A percentile compares a stretch with the other conserved stretches of the same genome.
phyloP scores from a whole-genome alignment of 2,888 invertebrate species.

The Linyphia triangularis region DNA sequence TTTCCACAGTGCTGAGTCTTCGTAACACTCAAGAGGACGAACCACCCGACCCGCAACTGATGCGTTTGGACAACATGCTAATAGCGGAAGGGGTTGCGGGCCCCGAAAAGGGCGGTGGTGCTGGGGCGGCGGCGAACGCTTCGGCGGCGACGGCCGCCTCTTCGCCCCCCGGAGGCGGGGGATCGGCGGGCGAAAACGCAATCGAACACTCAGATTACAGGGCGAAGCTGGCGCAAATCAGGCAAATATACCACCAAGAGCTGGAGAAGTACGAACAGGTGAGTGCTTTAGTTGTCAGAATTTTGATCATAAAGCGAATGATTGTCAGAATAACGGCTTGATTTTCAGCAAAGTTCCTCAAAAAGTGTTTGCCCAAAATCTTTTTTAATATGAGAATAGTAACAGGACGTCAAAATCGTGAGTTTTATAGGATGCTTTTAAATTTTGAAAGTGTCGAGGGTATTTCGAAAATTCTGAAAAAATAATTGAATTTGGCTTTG shows the following conservation, averaged over 20 bases:
- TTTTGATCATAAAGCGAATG: no score
- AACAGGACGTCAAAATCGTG: no score
- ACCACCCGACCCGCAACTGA: constrained; percentile 98
- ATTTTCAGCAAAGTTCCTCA: no score
- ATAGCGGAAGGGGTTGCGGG: constrained; percentile 97
- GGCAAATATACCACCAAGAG: constrained; percentile 99
- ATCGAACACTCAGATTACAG: constrained; percentile 99
- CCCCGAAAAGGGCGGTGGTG: constrained; percentile 92
- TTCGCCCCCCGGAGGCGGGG: constrained; percentile 80
- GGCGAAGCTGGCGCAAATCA: constrained; percentile 98
- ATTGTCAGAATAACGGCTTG: no score
- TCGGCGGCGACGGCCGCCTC: constrained; percentile 86
- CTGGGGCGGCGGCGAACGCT: constrained; percentile 81
- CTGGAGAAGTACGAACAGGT: constrained; percentile 99
- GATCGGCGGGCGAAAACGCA: constrained; percentile 87
- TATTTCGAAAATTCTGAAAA: no score
- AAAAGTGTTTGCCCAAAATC: no score
- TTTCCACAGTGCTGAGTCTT: constrained; percentile 89
- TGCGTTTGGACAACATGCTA: constrained; percentile 99
- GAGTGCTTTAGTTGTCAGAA: no score
- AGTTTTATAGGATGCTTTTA: no score
- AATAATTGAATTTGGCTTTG: no score
- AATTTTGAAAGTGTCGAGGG: no score
- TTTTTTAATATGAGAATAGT: no score
- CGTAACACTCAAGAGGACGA: constrained; percentile 98